Evolutionary conservation across 2,113 vertebrate species (phyloP).

Genomic region (Cyprinodon brontotheroides): DNA sequence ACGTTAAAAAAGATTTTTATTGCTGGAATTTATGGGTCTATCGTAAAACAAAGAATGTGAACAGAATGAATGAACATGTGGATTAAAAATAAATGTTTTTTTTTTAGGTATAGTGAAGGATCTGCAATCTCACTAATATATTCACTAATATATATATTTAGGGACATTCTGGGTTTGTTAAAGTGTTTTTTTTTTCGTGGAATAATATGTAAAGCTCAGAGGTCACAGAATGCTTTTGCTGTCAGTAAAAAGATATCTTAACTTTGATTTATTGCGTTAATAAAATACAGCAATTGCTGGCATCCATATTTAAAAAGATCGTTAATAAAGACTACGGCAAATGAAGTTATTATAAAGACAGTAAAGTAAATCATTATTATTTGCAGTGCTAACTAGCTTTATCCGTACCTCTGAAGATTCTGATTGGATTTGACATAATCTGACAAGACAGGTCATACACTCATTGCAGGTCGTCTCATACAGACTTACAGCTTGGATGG

Average conservation of each 20-base stretch:
- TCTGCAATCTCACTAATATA: no score
- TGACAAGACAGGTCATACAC: conserved; percentile 52
- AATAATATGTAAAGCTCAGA: no score
- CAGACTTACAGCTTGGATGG: background rate
- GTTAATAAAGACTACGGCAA: background rate
- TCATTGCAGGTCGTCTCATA: conserved; percentile 32
- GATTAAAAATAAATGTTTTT: no score
- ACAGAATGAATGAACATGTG: no score
- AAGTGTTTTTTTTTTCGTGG: no score
- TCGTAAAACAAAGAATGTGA: no score
- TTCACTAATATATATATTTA: no score
- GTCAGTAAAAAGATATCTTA: background rate
- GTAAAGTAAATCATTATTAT: background rate
- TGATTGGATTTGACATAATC: conserved; percentile 72
- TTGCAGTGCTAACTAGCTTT: background rate
- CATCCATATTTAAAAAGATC: background rate
- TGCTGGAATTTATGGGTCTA: no score
- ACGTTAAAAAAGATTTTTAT: no score
- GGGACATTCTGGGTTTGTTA: no score
- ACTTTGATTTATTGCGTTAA: background rate
- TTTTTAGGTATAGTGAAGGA: no score
- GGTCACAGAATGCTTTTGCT: background rate
- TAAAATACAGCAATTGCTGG: background rate
- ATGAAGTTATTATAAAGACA: background rate
- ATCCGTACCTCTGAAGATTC: conserved; percentile 1